Base-by-base conservation (phyloP, 1,140 invertebrate species). In the Macrobrachium rosenbergii region DNA sequence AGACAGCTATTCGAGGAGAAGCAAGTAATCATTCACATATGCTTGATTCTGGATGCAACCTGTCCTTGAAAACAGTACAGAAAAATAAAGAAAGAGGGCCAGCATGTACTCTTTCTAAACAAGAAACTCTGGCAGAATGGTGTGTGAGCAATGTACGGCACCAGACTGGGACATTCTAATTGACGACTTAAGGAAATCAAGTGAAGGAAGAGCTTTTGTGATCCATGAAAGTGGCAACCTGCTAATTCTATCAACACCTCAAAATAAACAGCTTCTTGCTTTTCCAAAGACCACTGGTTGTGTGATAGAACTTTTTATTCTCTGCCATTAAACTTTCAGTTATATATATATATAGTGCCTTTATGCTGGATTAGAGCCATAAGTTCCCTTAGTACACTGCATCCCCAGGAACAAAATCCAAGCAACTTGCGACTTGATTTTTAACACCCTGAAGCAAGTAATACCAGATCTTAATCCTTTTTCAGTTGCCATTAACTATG, bases 271-370 rank as follows among this genome's bases (percentile, higher is more conserved):
- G 52, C 17, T 62, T 79, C 58, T 62, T 79, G 77, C 80, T 82
- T 82, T 82, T n/a, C n/a, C 63, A 82, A 82, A 82, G 80, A 82
- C 28, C 62, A 82, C 80, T 82, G 80, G 80, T 21, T 78, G 0
- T 82, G 62, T 82, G 64, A 82, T 69, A 62, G 80, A n/a, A 82
- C 80, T 67, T 82, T 82, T 82, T 62, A 69, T 45, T 82, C 1
- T 63, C 62, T 64, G 16, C 43, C 80, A 67, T 45, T 43, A 67
- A 8, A 21, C n/a, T 67, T 69, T 45, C 63, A 82, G 80, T 69
- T 82, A 17, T 5, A 67, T 67, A n/a, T n/a, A n/a, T n/a, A n/a
- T n/a, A n/a, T n/a, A n/a, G 28, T 52, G 63, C 80, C 67, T 37
- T 52, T 82, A 82, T 69, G 64, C 62, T 69, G 80, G 76, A 82